Evolutionary conservation across 2,888 invertebrate genomes (phyloP).

Genomic region (Apotomis betuletana): DNA sequence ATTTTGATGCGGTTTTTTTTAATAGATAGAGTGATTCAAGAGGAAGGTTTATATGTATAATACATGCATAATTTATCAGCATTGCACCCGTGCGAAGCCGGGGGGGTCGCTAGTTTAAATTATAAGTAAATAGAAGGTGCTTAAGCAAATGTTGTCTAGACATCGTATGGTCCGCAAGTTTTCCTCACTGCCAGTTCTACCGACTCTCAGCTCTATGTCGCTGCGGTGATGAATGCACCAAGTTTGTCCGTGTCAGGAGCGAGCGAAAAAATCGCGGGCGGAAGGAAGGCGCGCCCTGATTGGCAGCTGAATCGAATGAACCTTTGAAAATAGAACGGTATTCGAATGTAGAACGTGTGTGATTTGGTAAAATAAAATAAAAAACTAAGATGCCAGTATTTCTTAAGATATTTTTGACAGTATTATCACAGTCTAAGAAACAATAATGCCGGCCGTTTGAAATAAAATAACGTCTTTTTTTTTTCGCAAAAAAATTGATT

Average conservation of each 20-base stretch:
- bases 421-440: too few relatives aligned
- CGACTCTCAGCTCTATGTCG: slow-evolving; percentile 49
- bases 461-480: too few relatives aligned
- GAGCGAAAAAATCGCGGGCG: slow-evolving; percentile 67
- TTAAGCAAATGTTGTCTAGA: not conserved
- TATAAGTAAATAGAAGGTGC: too few relatives aligned
- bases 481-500: too few relatives aligned
- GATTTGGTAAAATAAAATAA: slow-evolving; percentile 22
- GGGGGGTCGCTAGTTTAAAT: too few relatives aligned
- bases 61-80: too few relatives aligned
- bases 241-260: slow-evolving; percentile 75
- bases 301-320: slow-evolving; percentile 60
- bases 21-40: too few relatives aligned
- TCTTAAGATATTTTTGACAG: not conserved
- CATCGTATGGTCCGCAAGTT: not conserved
- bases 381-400: not conserved
- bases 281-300: slow-evolving; percentile 73
- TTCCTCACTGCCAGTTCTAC: slow-evolving; percentile 7
- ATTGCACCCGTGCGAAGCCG: too few relatives aligned
- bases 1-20: too few relatives aligned
- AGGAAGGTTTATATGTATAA: too few relatives aligned
- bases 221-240: slow-evolving; percentile 73
- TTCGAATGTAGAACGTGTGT: slow-evolving; percentile 24
- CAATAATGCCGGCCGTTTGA: too few relatives aligned
- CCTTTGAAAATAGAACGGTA: slow-evolving; percentile 41